phyloP scores from a whole-genome alignment of 2,797 vertebrate genomes.

The Rhinophrynus dorsalis region DNA sequence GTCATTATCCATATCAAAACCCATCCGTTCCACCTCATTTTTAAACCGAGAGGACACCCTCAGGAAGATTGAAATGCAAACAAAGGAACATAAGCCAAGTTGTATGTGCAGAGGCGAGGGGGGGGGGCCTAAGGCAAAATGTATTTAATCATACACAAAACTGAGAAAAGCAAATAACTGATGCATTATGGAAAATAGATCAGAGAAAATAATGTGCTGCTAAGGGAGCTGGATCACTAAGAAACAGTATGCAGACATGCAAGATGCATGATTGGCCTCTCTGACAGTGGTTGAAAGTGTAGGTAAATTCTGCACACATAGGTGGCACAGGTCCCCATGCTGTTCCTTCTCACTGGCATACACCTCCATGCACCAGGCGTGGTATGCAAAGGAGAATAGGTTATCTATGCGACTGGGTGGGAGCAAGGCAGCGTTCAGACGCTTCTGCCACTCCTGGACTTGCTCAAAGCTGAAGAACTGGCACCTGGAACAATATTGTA shows the following conservation, averaged over 20 bases:
- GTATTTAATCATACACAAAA: no score
- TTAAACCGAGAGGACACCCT: slow-evolving; percentile 95
- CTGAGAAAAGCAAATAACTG: no score
- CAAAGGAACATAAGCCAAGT: no score
- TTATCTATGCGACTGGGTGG: slow-evolving; percentile 90
- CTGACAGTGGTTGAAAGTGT: no score
- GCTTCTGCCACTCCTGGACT: slow-evolving; percentile 95
- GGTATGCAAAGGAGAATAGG: slow-evolving; percentile 95
- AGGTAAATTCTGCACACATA: slow-evolving; percentile 73
- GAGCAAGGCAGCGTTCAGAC: slow-evolving; percentile 77
- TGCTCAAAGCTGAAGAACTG: slow-evolving; percentile 95
- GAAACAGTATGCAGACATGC: no score
- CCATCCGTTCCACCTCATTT: slow-evolving; percentile 96
- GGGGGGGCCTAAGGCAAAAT: no score
- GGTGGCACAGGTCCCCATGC: slow-evolving; percentile 89
- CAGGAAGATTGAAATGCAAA: no score
- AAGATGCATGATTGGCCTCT: no score
- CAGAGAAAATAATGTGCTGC: no score
- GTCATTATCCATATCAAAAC: slow-evolving; percentile 95
- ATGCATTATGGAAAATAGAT: no score
- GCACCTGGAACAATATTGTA: slow-evolving; percentile 78
- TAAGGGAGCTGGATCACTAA: no score
- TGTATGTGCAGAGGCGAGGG: no score
- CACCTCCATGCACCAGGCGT: slow-evolving; percentile 94
- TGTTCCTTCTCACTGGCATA: slow-evolving; percentile 94